Evolutionary conservation across 2,888 invertebrate genomes (phyloP).

Genomic region (Heliconius ethilla): DNA sequence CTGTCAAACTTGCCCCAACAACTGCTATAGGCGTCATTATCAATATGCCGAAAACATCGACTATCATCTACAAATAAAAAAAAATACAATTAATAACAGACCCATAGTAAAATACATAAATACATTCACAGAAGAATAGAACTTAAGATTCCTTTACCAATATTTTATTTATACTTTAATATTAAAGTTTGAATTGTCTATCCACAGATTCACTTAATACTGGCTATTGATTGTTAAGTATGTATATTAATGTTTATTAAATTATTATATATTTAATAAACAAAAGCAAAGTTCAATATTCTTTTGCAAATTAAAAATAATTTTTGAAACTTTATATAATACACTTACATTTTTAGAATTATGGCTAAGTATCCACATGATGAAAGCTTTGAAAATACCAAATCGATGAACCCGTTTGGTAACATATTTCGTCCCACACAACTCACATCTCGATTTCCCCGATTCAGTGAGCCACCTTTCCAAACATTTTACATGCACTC

Average conservation of each 20-base stretch:
- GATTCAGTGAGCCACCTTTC: constrained; percentile 90
- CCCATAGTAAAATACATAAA: too few species aligned
- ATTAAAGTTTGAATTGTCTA: neutral
- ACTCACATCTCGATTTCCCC: constrained; percentile 86
- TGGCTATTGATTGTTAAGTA: neutral
- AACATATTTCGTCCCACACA: constrained; percentile 86
- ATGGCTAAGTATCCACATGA: constrained; percentile 83
- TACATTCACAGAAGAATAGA: neutral
- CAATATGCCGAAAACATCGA: constrained; percentile 75
- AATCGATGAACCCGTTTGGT: constrained; percentile 84
- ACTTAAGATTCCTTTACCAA: neutral
- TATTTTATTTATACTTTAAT: neutral
- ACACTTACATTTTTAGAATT: constrained; percentile 72
- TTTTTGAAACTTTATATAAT: neutral
- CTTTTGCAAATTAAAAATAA: neutral
- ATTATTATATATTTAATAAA: neutral
- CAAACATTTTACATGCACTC: constrained; percentile 87
- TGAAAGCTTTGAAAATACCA: constrained; percentile 78
- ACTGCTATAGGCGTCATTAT: constrained; percentile 77
- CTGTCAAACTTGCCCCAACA: constrained; percentile 73
- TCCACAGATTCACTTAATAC: too few species aligned
- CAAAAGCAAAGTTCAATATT: neutral
- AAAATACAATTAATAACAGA: too few species aligned
- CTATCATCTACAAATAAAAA: constrained; percentile 62
- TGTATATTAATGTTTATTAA: neutral